Evolutionary conservation across 2,797 vertebrate genomes (phyloP).

Genomic region (Acipenser ruthenus): DNA sequence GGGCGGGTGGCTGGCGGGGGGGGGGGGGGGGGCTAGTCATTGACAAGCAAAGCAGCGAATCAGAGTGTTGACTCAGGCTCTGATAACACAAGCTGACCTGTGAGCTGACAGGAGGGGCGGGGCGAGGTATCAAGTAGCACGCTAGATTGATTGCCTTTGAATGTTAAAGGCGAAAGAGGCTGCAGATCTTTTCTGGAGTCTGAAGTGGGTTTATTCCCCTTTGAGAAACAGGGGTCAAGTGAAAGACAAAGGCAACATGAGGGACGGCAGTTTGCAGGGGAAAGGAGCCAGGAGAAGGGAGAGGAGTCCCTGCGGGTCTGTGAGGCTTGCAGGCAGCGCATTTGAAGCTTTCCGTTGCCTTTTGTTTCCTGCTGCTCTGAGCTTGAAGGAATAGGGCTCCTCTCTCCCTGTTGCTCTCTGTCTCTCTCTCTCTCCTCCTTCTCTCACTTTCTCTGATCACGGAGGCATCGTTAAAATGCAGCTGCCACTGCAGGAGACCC

Average conservation of each 20-base stretch:
- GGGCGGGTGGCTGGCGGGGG: conserved; percentile 52
- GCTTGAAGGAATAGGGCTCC: conserved; percentile 48
- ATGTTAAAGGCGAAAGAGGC: conserved; percentile 91
- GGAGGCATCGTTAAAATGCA: conserved; percentile 46
- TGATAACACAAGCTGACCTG: conserved; percentile 52
- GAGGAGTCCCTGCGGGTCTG: conserved; percentile 25
- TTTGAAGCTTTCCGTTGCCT: conserved; percentile 51
- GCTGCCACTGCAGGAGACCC: not conserved
- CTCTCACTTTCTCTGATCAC: conserved; percentile 35
- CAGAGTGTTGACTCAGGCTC: conserved; percentile 29
- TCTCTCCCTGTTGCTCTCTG: conserved; percentile 48
- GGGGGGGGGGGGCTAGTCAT: conserved; percentile 48
- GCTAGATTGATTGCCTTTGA: conserved; percentile 90
- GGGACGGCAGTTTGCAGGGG: conserved; percentile 36
- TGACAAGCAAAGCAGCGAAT: conserved; percentile 61
- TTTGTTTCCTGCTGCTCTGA: conserved; percentile 58
- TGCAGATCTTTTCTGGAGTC: conserved; percentile 76
- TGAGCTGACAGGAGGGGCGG: conserved; percentile 41
- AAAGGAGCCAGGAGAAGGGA: conserved; percentile 28
- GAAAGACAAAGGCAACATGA: conserved; percentile 78
- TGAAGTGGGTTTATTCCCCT: conserved; percentile 60
- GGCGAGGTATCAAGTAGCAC: conserved; percentile 79
- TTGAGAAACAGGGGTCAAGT: conserved; percentile 77
- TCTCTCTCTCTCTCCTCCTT: conserved; percentile 29
- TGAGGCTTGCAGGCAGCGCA: conserved; percentile 33